phyloP scores from a whole-genome alignment of 2,113 vertebrate species.

The Esox niger region DNA sequence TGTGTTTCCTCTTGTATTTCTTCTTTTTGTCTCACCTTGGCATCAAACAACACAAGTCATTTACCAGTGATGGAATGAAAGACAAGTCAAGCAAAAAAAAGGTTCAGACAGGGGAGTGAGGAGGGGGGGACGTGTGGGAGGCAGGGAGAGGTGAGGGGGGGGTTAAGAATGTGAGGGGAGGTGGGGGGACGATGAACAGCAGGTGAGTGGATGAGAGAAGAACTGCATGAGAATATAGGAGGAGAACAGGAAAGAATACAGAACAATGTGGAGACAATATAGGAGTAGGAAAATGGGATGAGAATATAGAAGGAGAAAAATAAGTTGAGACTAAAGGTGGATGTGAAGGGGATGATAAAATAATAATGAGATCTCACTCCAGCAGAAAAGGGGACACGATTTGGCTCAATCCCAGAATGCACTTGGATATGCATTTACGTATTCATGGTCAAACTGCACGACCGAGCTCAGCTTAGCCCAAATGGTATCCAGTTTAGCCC shows the following conservation, averaged over 20 bases:
- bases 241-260: no score
- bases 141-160: constrained; percentile 37
- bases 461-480: neutral
- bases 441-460: neutral
- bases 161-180: constrained; percentile 34
- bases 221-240: no score
- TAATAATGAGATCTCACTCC: no score
- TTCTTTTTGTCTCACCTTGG: constrained; percentile 77
- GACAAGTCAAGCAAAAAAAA: constrained; percentile 44
- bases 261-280: constrained; percentile 36
- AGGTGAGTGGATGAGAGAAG: constrained; percentile 20
- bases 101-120: constrained; percentile 23
- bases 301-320: no score
- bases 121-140: constrained; percentile 27
- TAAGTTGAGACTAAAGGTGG: no score
- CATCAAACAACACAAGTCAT: constrained; percentile 71
- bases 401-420: neutral
- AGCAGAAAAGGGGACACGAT: constrained; percentile 9
- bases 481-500: no score
- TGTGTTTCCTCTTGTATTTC: no score
- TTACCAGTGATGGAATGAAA: constrained; percentile 69
- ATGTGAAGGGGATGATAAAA: no score
- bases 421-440: constrained; percentile 38
- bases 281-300: no score
- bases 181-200: constrained; percentile 14